phyloP scores from a whole-genome alignment of 1,140 invertebrate genomes.

The Rhyzopertha dominica region DNA sequence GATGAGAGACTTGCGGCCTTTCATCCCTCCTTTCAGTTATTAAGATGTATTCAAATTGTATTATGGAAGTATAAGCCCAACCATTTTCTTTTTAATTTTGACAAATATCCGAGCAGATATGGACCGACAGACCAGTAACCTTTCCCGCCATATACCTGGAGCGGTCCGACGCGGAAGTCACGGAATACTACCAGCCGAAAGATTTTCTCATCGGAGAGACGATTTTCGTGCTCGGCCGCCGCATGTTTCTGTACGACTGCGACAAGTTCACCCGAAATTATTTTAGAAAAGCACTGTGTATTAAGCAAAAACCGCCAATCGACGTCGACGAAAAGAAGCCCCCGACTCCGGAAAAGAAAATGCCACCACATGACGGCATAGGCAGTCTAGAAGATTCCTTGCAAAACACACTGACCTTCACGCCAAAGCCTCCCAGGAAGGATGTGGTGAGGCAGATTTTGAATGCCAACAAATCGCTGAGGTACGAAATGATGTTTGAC shows the following conservation, averaged over 20 bases:
- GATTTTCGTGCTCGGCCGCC: conserved; percentile 60
- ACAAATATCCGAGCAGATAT: conserved; percentile 49
- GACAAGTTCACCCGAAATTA: conserved; percentile 76
- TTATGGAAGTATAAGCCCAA: too few species aligned
- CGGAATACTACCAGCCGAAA: conserved; percentile 66
- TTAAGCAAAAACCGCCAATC: conserved; percentile 38
- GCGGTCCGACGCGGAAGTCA: conserved; percentile 60
- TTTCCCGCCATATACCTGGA: conserved; percentile 57
- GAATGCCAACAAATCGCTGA: conserved; percentile 53
- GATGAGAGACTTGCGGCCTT: background rate
- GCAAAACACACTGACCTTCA: conserved; percentile 60
- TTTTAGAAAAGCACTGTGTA: conserved; percentile 40
- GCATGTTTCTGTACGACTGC: conserved; percentile 74
- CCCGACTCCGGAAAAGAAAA: conserved; percentile 15
- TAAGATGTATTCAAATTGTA: too few species aligned
- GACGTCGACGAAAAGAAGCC: conserved; percentile 25
- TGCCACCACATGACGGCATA: conserved; percentile 64
- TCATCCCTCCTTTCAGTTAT: background rate
- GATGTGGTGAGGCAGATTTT: conserved; percentile 59
- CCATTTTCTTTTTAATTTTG: conserved; percentile 1
- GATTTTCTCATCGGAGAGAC: conserved; percentile 72
- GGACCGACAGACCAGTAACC: conserved; percentile 60
- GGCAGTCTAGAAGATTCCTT: conserved; percentile 71
- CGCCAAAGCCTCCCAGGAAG: conserved; percentile 65
- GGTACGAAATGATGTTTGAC: conserved; percentile 62